Evolutionary conservation across 2,888 invertebrate species (phyloP).

Genomic region (Glaucopsyche alexis): DNA sequence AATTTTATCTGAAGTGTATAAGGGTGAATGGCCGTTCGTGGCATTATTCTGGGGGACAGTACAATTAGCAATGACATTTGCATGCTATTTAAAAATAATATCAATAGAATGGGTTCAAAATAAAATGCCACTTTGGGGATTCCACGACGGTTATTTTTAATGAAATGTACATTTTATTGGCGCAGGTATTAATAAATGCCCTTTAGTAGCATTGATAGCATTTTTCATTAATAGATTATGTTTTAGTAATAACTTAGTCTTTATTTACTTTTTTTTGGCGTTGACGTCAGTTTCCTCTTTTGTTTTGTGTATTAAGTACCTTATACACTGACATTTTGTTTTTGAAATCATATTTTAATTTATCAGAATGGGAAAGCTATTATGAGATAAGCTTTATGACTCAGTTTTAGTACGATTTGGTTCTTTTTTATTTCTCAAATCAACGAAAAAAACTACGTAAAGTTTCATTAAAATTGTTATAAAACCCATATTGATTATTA

Average conservation of each 20-base stretch:
- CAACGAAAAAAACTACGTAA: not conserved
- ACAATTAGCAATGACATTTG: slow-evolving; percentile 29
- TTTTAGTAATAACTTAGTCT: not conserved
- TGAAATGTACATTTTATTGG: not conserved
- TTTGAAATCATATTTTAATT: too few species aligned
- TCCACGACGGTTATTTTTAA: not conserved
- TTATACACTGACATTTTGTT: too few species aligned
- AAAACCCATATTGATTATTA: not conserved
- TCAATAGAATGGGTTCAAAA: slow-evolving; percentile 25
- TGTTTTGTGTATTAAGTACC: not conserved
- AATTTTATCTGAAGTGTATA: not conserved
- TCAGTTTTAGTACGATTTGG: too few species aligned
- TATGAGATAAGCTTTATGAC: too few species aligned
- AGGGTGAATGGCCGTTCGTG: slow-evolving; percentile 25
- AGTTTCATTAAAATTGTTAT: not conserved
- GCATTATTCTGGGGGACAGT: slow-evolving; percentile 29
- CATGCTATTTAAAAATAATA: slow-evolving; percentile 29
- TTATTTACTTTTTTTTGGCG: not conserved
- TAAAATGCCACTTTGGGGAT: slow-evolving; percentile 17
- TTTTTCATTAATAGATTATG: not conserved
- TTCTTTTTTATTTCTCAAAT: too few species aligned
- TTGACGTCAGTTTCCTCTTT: not conserved
- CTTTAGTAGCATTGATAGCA: not conserved
- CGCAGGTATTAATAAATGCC: not conserved
- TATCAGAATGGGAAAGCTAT: too few species aligned